Evolutionary conservation across 2,113 vertebrate species (phyloP).

Genomic region (Mesocricetus auratus): DNA sequence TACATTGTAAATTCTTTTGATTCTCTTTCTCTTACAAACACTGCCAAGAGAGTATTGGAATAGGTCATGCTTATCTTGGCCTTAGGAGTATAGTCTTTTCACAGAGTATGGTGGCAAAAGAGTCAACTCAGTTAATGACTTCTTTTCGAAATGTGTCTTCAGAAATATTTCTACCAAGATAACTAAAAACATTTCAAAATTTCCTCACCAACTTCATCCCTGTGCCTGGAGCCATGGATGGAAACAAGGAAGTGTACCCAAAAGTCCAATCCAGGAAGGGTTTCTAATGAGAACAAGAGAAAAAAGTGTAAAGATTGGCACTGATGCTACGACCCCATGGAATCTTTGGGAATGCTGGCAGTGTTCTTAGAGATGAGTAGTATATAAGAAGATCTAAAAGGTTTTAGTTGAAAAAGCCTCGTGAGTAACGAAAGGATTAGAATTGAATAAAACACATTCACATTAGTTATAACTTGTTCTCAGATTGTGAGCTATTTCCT

Average conservation of each 20-base stretch:
- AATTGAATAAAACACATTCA: background rate
- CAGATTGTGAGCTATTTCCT: slow-evolving; percentile 52
- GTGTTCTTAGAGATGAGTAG: background rate
- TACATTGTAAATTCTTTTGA: background rate
- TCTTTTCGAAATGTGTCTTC: background rate
- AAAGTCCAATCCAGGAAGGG: background rate
- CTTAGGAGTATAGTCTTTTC: background rate
- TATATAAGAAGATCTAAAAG: slow-evolving; percentile 49
- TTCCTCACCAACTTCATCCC: background rate
- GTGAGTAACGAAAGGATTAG: background rate
- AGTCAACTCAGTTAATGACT: background rate
- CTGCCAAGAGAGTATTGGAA: slow-evolving; percentile 4
- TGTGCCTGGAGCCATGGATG: background rate
- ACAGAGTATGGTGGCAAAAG: background rate
- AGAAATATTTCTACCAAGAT: slow-evolving; percentile 53
- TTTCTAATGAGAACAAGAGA: background rate
- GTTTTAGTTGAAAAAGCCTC: slow-evolving; percentile 14
- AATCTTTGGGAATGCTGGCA: slow-evolving; percentile 49
- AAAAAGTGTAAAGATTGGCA: background rate
- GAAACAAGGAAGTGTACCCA: background rate
- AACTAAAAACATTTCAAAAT: slow-evolving; percentile 22
- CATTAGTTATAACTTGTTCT: slow-evolving; percentile 32
- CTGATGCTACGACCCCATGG: background rate
- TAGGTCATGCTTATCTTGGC: background rate
- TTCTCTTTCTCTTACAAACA: slow-evolving; percentile 36